Evolutionary conservation across 2,888 invertebrate species (phyloP).

Genomic region (Pristionchus mayeri): DNA sequence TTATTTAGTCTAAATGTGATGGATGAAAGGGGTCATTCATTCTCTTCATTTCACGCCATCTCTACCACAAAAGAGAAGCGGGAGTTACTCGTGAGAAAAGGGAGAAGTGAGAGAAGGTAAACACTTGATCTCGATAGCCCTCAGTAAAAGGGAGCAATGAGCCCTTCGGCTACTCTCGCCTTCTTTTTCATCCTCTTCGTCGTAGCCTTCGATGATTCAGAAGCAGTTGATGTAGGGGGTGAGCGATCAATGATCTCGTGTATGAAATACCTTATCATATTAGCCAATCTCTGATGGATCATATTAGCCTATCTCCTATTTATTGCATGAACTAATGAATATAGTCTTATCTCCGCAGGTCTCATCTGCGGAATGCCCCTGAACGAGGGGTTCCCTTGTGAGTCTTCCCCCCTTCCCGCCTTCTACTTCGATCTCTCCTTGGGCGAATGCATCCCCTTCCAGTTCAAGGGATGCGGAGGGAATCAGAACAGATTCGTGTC

Average conservation of each 20-base stretch:
- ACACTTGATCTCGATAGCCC: background rate
- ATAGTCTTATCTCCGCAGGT: slow-evolving; percentile 12
- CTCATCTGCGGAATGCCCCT: slow-evolving; percentile 36
- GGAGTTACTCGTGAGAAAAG: background rate
- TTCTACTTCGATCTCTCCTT: slow-evolving; percentile 40
- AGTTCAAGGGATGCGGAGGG: slow-evolving; percentile 30
- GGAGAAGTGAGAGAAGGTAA: slow-evolving; percentile 19
- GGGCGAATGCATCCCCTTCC: slow-evolving; percentile 31
- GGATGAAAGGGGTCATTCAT: too few relatives aligned
- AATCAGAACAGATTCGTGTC: slow-evolving; percentile 48
- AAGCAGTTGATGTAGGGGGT: slow-evolving; percentile 36
- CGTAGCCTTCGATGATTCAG: background rate
- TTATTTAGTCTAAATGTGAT: too few relatives aligned
- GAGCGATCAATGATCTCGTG: background rate
- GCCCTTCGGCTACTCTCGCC: background rate
- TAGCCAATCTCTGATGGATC: too few relatives aligned
- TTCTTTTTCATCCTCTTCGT: background rate
- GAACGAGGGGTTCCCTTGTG: slow-evolving; percentile 40
- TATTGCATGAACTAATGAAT: too few relatives aligned
- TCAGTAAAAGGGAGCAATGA: background rate
- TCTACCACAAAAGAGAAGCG: too few relatives aligned
- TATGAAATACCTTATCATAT: too few relatives aligned
- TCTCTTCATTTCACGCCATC: too few relatives aligned
- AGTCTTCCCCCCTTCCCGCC: background rate
- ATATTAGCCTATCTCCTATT: too few relatives aligned